Percentiles rank a stretch among this genome's conserved stretches.
phyloP scores from a whole-genome alignment of 2,113 vertebrate genomes.

The Myiagra hebetior region DNA sequence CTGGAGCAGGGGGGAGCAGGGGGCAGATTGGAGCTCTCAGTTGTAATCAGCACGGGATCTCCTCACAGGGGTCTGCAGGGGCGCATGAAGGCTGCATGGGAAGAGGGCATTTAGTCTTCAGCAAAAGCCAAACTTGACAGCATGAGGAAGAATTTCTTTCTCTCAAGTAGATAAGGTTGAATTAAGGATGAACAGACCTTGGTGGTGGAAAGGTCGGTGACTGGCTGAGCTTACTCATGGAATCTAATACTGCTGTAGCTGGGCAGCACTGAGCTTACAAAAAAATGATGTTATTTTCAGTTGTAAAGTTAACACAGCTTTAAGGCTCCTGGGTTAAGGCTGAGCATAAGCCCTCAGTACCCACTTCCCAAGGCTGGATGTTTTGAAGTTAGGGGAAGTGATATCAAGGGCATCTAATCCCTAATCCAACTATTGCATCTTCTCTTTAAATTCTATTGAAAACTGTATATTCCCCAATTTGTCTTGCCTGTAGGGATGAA shows the following conservation, averaged over 20 bases:
- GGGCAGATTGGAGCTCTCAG: not conserved
- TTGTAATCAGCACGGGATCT: not conserved
- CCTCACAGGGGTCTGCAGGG: not conserved
- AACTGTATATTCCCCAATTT: not conserved
- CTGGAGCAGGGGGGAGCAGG: fast-evolving
- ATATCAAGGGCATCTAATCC: not conserved
- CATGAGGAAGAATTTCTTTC: not conserved
- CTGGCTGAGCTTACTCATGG: not conserved
- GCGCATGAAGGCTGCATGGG: not conserved
- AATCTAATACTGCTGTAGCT: not conserved
- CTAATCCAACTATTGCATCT: not conserved
- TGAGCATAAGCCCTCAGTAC: not conserved
- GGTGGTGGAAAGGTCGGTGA: not conserved
- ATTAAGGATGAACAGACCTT: not conserved
- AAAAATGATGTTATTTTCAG: not conserved
- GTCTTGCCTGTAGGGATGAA: not conserved
- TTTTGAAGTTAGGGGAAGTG: not conserved
- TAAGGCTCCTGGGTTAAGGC: not conserved
- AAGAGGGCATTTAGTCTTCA: not conserved
- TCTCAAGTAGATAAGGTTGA: not conserved
- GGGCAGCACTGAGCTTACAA: not conserved
- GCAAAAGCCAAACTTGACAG: not conserved
- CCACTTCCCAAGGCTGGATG: not conserved
- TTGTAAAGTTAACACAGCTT: not conserved
- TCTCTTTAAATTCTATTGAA: not conserved